Evolutionary conservation across 2,113 vertebrate genomes (phyloP).

Genomic region (Charina bottae): DNA sequence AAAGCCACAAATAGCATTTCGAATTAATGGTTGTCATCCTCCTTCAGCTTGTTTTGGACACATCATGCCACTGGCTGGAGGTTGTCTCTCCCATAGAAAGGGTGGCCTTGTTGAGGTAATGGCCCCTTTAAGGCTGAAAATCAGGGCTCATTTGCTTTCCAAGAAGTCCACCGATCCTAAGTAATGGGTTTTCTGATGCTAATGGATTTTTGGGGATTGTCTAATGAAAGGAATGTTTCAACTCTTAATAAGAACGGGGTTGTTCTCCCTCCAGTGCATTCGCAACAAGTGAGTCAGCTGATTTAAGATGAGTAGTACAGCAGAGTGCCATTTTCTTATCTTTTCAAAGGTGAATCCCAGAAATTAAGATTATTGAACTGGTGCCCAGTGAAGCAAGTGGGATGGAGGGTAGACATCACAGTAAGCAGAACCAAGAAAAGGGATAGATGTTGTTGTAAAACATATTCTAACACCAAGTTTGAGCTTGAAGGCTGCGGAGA

Average conservation of each 20-base stretch:
- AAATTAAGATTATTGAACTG: not conserved
- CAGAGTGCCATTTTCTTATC: not conserved
- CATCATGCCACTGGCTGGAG: not conserved
- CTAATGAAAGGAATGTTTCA: not conserved
- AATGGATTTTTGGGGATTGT: not conserved
- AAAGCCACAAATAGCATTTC: constrained; percentile 33
- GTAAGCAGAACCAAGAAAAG: not conserved
- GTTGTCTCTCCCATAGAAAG: not conserved
- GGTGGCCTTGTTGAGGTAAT: not conserved
- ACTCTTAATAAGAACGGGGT: not conserved
- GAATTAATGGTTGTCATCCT: constrained; percentile 15
- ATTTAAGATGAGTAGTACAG: not conserved
- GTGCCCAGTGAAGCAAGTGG: not conserved
- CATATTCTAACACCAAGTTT: not conserved
- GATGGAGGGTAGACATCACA: not conserved
- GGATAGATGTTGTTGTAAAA: not conserved
- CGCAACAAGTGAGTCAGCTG: not conserved
- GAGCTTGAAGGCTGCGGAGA: not conserved
- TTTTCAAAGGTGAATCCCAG: not conserved
- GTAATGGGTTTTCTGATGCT: not conserved
- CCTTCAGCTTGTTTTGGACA: constrained; percentile 9
- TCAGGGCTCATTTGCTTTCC: not conserved
- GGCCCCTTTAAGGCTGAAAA: not conserved
- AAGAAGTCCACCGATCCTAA: not conserved
- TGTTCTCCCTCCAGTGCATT: not conserved